These are phyloP conservation scores for Phoeniculus purpureus DNA, from an alignment of 2,797 vertebrate species.

Conservation along the genomic window DNA sequence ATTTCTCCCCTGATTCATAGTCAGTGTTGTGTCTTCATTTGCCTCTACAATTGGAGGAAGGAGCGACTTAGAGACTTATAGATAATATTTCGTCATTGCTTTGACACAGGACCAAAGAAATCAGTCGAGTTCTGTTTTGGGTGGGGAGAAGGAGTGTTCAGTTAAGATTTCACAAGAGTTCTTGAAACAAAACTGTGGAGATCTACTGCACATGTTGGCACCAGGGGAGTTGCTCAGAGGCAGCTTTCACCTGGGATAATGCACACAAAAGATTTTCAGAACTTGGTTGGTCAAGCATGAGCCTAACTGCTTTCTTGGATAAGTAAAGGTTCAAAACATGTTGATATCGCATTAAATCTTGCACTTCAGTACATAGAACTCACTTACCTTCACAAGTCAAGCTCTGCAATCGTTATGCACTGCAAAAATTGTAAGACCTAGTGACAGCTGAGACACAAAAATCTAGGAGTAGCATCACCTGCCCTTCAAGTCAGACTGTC, in stretches of 20 bases:
- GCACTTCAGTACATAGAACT: background rate
- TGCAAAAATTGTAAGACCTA: background rate
- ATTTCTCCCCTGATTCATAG: background rate
- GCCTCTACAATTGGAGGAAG: background rate
- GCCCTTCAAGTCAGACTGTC: too few species aligned
- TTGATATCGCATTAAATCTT: background rate
- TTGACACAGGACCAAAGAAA: background rate
- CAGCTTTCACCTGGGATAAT: accelerated
- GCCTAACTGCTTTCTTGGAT: background rate
- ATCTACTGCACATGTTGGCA: background rate
- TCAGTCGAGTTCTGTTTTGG: too few species aligned
- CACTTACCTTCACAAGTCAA: background rate
- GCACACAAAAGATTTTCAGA: too few species aligned
- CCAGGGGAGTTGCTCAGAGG: background rate
- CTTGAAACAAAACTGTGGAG: background rate
- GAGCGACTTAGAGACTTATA: too few species aligned
- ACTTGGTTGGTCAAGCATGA: background rate
- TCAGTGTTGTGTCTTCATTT: background rate
- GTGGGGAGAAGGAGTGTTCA: too few species aligned
- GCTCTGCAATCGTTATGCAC: background rate
- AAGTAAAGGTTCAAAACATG: background rate
- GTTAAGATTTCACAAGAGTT: background rate
- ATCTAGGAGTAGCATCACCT: background rate
- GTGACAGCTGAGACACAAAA: accelerated
- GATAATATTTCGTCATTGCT: too few species aligned